Conservation (phyloP, 2,888 invertebrate genomes). For the Drepana falcataria region DNA sequence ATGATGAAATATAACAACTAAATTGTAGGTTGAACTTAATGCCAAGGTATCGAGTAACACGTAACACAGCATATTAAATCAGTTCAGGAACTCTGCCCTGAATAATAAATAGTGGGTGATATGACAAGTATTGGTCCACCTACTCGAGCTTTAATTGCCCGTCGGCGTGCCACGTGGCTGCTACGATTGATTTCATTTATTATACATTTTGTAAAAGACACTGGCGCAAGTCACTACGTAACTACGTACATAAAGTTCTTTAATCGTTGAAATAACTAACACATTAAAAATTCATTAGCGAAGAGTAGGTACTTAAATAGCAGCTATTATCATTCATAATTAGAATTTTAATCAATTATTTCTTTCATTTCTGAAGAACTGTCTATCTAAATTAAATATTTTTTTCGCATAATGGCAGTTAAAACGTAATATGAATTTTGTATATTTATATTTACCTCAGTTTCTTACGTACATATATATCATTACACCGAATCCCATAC, state of each 20-base stretch:
- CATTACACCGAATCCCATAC: too few species aligned
- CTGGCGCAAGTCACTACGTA: slow-evolving; percentile 15
- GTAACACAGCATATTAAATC: slow-evolving; percentile 63
- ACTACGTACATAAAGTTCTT: not conserved
- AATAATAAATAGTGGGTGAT: slow-evolving; percentile 57
- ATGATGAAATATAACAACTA: slow-evolving; percentile 2
- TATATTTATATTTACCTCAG: too few species aligned
- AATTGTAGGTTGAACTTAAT: slow-evolving; percentile 37
- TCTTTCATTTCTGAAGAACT: too few species aligned
- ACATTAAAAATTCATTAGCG: not conserved
- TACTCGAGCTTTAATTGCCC: slow-evolving; percentile 58
- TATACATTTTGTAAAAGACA: slow-evolving; percentile 41
- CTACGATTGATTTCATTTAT: slow-evolving; percentile 19
- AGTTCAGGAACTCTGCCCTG: slow-evolving; percentile 45
- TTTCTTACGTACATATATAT: too few species aligned
- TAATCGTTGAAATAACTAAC: not conserved
- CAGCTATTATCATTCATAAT: too few species aligned
- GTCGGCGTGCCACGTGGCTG: slow-evolving; percentile 36
- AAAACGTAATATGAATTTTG: too few species aligned
- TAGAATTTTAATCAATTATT: too few species aligned
- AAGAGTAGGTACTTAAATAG: too few species aligned
- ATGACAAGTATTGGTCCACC: slow-evolving; percentile 56
- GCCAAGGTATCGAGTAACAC: slow-evolving; percentile 38
- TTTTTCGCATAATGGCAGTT: too few species aligned
- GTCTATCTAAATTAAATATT: too few species aligned